These are phyloP conservation scores for Champsocephalus gunnari DNA, from an alignment of 2,797 vertebrate species.

Conservation along the genomic window DNA sequence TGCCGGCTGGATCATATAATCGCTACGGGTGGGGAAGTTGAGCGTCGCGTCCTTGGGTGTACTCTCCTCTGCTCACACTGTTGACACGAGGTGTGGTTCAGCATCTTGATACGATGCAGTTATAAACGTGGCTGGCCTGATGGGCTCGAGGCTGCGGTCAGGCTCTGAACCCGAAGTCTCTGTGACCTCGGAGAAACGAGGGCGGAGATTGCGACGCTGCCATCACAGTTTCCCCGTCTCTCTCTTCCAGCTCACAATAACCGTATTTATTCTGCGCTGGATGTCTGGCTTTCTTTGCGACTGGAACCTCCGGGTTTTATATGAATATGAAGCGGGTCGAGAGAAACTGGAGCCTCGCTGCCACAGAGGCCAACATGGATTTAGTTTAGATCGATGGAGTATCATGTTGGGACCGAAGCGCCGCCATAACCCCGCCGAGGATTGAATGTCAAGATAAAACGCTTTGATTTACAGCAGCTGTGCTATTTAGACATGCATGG, in stretches of 20 bases:
- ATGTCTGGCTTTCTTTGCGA: constrained; percentile 12
- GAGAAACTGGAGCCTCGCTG: constrained; percentile 51
- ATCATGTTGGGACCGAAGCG: constrained; percentile 67
- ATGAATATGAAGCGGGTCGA: constrained; percentile 9
- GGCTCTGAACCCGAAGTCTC: too few species aligned
- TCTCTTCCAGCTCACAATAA: constrained; percentile 24
- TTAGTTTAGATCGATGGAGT: constrained; percentile 66
- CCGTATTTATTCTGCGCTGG: not conserved
- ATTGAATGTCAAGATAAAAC: constrained; percentile 63
- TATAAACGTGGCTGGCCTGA: constrained; percentile 24
- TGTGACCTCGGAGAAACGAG: not conserved
- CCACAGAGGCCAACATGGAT: constrained; percentile 59
- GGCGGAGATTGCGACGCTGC: constrained; percentile 57
- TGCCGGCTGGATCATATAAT: constrained; percentile 57
- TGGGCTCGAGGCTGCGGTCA: constrained; percentile 43
- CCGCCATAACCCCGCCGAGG: constrained; percentile 55
- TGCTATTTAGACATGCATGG: too few species aligned
- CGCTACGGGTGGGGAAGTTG: constrained; percentile 30
- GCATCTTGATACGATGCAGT: constrained; percentile 12
- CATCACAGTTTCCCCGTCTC: constrained; percentile 42
- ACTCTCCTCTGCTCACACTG: constrained; percentile 23
- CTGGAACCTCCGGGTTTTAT: not conserved
- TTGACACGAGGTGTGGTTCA: constrained; percentile 48
- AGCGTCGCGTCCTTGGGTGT: constrained; percentile 49
- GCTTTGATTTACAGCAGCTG: constrained; percentile 46